Evolutionary conservation across 1,140 invertebrate genomes (phyloP), one percentile per base, ranked within the genome.

Genomic region (Polypedilum vanderplanki): DNA sequence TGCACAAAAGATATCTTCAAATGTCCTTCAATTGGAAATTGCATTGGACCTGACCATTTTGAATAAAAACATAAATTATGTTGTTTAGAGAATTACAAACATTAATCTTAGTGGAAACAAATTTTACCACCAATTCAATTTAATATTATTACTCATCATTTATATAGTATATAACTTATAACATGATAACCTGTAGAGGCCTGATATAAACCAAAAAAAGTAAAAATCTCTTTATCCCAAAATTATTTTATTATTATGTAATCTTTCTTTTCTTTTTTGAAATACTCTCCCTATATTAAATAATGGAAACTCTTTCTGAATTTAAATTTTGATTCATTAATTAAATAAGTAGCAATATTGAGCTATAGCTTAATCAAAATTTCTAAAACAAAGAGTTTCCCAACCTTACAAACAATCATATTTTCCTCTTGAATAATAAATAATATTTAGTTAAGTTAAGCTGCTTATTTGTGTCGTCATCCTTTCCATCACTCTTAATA

Each of bases 131-230:
- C 24, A 33, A 33, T 33, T 33, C 1, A 33, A 33, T 57, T 57
- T 57, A 57, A 57, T n/a, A 57, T 57, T 15, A 57, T 57, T 57
- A 57, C n/a, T n/a, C 46, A 57, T 57, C 46, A 57, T 57, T 57
- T 57, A 57, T 57, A 57, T n/a, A n/a, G n/a, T n/a, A n/a, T 57
- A n/a, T 57, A 57, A 67, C 8, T 17, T 57, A 70, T 18, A 20
- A 20, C 17, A 70, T 20, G 20, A 70, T 5, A 70, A 70, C 65
- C 20, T 70, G 20, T 70, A 70, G 65, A 70, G 65, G 65, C 65
- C 15, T 70, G 65, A 70, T 70, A 70, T 33, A 70, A 70, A 18
- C 65, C 17, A 70, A 70, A 70, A 67, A 20, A 20, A 70, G 24
- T 33, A 70, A 70, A 70, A 70, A 57, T 46, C 8, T 46, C 41